These are phyloP conservation scores for Oceanodroma leucorhoa DNA, from an alignment of 2,797 vertebrate species.

Conservation along the genomic window DNA sequence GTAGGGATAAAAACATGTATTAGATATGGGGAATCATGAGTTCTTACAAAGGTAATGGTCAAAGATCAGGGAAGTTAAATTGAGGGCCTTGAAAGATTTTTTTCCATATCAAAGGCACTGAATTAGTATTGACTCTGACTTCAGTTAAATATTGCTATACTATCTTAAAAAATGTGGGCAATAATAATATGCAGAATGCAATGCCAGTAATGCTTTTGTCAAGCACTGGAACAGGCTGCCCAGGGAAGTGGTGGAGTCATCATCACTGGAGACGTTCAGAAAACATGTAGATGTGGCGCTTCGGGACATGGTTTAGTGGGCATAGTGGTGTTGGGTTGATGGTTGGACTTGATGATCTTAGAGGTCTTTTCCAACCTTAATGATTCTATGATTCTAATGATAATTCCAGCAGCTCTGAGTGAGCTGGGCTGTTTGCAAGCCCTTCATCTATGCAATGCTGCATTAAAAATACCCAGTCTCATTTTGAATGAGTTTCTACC, in stretches of 20 bases:
- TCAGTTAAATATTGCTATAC: background rate
- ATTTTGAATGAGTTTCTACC: background rate
- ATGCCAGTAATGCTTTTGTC: background rate
- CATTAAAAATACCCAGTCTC: background rate
- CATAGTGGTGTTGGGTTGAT: too few species aligned
- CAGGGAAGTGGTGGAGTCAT: too few species aligned
- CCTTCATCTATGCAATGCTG: background rate
- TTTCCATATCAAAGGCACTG: background rate
- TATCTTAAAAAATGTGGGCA: background rate
- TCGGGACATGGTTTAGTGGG: too few species aligned
- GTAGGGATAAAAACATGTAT: background rate
- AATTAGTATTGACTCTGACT: background rate
- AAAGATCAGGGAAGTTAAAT: background rate
- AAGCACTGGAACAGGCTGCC: too few species aligned
- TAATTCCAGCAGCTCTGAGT: background rate
- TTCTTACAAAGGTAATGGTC: background rate
- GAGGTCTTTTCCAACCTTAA: too few species aligned
- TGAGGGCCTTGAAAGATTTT: background rate
- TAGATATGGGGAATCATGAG: background rate
- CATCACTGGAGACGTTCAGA: too few species aligned
- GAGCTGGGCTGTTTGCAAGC: background rate
- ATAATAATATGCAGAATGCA: background rate
- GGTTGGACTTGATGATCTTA: too few species aligned
- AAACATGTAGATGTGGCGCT: too few species aligned
- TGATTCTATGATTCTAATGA: too few species aligned